Percentiles rank a stretch among this genome's conserved stretches.
Conservation (phyloP, 2,888 invertebrate species). For the Heliothis peltigera region DNA sequence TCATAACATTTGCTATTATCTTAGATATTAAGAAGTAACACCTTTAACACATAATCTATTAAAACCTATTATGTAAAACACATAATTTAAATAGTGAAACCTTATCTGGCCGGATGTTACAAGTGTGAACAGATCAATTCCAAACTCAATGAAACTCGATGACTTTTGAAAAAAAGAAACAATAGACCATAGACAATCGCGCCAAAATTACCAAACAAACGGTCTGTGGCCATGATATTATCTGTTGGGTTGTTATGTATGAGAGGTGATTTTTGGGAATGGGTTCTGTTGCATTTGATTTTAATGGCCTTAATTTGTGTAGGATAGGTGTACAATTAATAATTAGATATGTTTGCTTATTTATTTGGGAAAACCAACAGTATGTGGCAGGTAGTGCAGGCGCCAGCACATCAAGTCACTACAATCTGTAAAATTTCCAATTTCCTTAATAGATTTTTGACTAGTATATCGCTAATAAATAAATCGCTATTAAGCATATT, state of each 20-base stretch:
- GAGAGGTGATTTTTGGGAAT: neutral
- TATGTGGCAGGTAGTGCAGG: too few species aligned
- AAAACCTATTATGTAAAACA: constrained; percentile 52
- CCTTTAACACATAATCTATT: constrained; percentile 12
- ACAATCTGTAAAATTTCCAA: too few species aligned
- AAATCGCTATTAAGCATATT: too few species aligned
- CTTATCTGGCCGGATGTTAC: constrained; percentile 60
- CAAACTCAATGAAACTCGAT: constrained; percentile 59
- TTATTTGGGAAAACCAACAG: too few species aligned
- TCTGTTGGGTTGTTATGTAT: constrained; percentile 56
- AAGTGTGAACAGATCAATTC: constrained; percentile 68
- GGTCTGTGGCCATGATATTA: constrained; percentile 71
- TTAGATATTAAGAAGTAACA: constrained; percentile 1
- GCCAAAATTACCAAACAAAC: constrained; percentile 84
- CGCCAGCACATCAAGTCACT: too few species aligned
- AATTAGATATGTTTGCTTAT: too few species aligned
- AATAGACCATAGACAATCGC: constrained; percentile 78
- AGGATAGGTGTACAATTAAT: neutral
- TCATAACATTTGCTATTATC: too few species aligned
- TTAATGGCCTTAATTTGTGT: too few species aligned
- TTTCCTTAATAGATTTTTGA: too few species aligned
- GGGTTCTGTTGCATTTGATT: constrained; percentile 20
- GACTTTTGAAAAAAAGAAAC: constrained; percentile 75
- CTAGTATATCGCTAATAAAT: too few species aligned
- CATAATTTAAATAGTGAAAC: constrained; percentile 48